phyloP scores from a whole-genome alignment of 2,797 vertebrate species.

The Columba guinea region DNA sequence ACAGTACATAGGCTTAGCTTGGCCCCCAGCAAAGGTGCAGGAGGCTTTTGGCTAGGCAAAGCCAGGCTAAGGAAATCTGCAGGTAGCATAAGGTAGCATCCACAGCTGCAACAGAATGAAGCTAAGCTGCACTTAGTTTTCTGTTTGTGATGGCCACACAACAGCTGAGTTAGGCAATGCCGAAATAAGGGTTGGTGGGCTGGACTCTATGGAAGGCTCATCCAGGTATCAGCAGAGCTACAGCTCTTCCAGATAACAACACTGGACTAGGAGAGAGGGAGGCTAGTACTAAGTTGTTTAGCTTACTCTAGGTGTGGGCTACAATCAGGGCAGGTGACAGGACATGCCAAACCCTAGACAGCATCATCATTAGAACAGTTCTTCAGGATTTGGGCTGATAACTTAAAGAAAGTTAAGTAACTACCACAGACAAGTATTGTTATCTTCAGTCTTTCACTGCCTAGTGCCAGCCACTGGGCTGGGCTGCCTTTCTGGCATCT shows the following conservation, averaged over 20 bases:
- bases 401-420: neutral
- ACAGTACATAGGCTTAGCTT: neutral
- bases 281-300: neutral
- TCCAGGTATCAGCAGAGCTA: neutral
- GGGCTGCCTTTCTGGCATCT: neutral
- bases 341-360: neutral
- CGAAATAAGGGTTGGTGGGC: neutral
- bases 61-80: neutral
- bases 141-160: neutral
- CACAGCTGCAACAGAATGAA: neutral
- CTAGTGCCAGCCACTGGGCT: rapidly evolving
- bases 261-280: neutral
- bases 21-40: rapidly evolving
- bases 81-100: neutral
- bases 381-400: neutral
- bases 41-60: neutral
- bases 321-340: neutral
- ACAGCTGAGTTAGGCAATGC: neutral
- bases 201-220: neutral
- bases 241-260: neutral
- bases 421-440: neutral
- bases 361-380: neutral
- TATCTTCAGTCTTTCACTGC: neutral
- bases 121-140: neutral
- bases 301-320: neutral